Evolutionary conservation across 2,113 vertebrate species (phyloP).

Genomic region (human (Homo sapiens)): GRCh38 chr11:72986501-72987000

Average conservation of each 20-base stretch:
- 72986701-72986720: constrained; percentile 50
- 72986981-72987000: neutral
- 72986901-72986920: neutral
- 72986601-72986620: neutral
- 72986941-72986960: neutral
- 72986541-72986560: constrained; percentile 51
- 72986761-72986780: neutral
- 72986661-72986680: neutral
- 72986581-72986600: neutral
- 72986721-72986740: constrained; percentile 34
- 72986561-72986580: neutral
- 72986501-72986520: no score
- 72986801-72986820: neutral
- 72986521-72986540: constrained; percentile 43
- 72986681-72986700: constrained; percentile 44
- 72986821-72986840: neutral
- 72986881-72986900: neutral
- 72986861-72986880: neutral
- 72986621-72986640: neutral
- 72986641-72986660: constrained; percentile 2
- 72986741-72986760: neutral
- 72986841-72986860: neutral
- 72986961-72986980: neutral
- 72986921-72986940: constrained; percentile 22
- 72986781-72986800: neutral